Conservation (phyloP, 2,888 invertebrate species). For the Chaetoderma sp. region DNA sequence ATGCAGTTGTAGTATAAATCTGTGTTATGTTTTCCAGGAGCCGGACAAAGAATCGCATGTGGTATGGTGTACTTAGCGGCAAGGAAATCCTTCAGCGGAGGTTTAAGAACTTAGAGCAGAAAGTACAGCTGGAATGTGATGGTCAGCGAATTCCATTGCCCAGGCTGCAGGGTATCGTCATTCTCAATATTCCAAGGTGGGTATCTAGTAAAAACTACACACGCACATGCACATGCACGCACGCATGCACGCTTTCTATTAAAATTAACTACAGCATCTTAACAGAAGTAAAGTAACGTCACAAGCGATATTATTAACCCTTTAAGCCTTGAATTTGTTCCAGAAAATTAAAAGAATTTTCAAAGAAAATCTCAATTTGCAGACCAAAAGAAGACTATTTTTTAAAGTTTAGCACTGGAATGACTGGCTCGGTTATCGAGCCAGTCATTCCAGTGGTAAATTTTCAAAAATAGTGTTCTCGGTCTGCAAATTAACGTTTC, state of each 20-base stretch:
- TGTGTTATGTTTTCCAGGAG: constrained; percentile 71
- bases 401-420: no score
- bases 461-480: no score
- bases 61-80: constrained; percentile 78
- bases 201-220: constrained; percentile 3
- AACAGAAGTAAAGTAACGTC: no score
- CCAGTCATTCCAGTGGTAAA: no score
- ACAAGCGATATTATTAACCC: no score
- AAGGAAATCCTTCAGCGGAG: constrained; percentile 81
- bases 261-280: no score
- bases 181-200: constrained; percentile 92
- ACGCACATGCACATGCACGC: not conserved
- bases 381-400: no score
- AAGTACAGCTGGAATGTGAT: constrained; percentile 95
- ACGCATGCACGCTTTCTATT: not conserved
- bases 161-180: constrained; percentile 95
- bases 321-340: no score
- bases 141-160: constrained; percentile 95
- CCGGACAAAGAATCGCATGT: constrained; percentile 95
- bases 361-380: no score
- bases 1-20: not conserved
- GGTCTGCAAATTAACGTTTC: no score
- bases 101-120: constrained; percentile 94
- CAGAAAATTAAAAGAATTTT: no score
- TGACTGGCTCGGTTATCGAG: no score